These are phyloP conservation scores for Eurypyga helias DNA, from an alignment of 2,113 vertebrate species.

Conservation along the genomic window DNA sequence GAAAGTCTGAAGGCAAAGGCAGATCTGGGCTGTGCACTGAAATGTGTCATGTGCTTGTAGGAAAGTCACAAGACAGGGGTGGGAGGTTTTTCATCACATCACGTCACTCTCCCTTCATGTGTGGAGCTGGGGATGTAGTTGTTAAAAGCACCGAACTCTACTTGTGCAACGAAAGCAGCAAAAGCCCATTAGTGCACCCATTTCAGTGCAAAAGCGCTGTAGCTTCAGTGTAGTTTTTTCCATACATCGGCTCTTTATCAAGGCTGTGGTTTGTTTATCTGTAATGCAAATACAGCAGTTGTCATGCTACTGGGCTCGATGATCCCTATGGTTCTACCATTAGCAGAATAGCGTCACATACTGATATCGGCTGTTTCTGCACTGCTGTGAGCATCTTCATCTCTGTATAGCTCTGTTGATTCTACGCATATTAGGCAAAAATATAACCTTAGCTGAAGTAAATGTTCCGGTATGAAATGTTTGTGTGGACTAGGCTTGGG, in stretches of 20 bases:
- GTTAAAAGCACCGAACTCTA: background rate
- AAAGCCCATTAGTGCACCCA: background rate
- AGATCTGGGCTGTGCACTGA: background rate
- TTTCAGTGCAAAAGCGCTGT: background rate
- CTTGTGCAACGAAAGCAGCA: background rate
- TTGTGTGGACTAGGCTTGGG: background rate
- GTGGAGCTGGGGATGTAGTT: background rate
- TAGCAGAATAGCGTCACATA: background rate
- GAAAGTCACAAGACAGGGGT: background rate
- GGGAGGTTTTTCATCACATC: background rate
- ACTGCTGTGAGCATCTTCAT: background rate
- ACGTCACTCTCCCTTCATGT: background rate
- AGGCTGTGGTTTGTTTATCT: background rate
- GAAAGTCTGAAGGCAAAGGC: background rate
- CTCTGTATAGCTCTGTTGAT: background rate
- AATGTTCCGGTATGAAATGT: background rate
- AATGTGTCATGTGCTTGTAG: background rate
- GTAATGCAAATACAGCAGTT: background rate
- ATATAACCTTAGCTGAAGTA: background rate
- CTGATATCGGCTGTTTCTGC: background rate
- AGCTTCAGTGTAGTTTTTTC: background rate
- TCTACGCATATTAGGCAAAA: background rate
- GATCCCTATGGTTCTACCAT: background rate
- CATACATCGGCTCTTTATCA: background rate
- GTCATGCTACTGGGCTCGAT: background rate